Evolutionary conservation across 2,113 vertebrate species (phyloP), one percentile per base, ranked within the genome.

Genomic region (Balaenoptera acutorostrata): DNA sequence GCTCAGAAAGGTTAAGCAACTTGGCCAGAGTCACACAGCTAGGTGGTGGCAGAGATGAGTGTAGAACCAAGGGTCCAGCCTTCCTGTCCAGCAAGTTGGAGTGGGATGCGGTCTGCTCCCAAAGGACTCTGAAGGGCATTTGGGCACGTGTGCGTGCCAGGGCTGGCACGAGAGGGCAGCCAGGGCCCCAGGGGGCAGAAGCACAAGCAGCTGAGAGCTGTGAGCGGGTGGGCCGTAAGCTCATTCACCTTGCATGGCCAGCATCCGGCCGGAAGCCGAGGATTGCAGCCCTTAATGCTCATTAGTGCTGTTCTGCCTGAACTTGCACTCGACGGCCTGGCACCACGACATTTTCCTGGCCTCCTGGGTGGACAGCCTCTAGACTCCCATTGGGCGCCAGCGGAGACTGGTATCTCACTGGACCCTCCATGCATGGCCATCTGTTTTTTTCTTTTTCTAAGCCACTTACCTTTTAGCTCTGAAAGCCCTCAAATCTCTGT

Each of bases 401-500:
- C 3, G 29, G 59, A 75, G 52, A n/a, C 49, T 11, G 10, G 36
- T 29, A 20, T 85, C 93, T 83, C 31, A 0, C 52, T 31, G 49
- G 66, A 36, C 64, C 75, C 1, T 0, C 8, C 36, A 39, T 63
- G 21, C 10, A 18, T 2, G n/a, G 14, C 74, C 49, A 14, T 41
- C 68, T 55, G 20, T 85, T 78, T 81, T 81, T 57, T 81, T 64
- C 59, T 64, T 80, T 52, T 41, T 41, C 41, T 66, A 5, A 66
- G 18, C 88, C 44, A 29, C 87, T 85, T 46, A 46, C 8, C 39
- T 27, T 81, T 49, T 27, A 46, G 39, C 57, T 85, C 82, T 63
- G 75, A 87, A 88, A 82, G 75, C 82, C 66, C 55, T 83, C 84
- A 27, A 5, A 31, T 74, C 83, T 64, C 93, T 96, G 6, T 81